phyloP scores from a whole-genome alignment of 2,888 invertebrate genomes.

The Acronicta aceris region DNA sequence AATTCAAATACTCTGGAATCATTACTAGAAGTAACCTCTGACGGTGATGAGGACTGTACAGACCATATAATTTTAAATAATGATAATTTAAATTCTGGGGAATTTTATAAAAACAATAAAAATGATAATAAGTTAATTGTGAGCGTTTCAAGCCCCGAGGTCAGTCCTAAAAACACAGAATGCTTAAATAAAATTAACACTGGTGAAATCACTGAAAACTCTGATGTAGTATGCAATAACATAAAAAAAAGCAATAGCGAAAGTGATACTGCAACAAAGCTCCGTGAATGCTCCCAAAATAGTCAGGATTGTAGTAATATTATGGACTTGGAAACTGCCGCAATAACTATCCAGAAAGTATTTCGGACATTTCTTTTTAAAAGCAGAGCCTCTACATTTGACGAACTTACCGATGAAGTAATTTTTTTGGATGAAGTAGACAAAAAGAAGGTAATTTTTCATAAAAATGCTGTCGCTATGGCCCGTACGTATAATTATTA shows the following conservation, averaged over 20 bases:
- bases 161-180: not conserved
- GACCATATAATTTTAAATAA: slow-evolving; percentile 6
- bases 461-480: not conserved
- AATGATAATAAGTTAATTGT: not conserved
- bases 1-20: slow-evolving; percentile 25
- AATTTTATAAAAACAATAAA: slow-evolving; percentile 1
- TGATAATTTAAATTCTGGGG: not conserved
- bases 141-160: not conserved
- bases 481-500: too few species aligned
- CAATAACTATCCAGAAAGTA: slow-evolving; percentile 89
- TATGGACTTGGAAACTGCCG: slow-evolving; percentile 87
- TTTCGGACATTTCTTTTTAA: slow-evolving; percentile 85
- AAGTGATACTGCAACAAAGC: slow-evolving; percentile 10
- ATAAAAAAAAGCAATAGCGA: slow-evolving; percentile 4
- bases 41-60: slow-evolving; percentile 21
- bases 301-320: slow-evolving; percentile 64
- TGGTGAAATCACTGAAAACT: slow-evolving; percentile 13
- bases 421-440: slow-evolving; percentile 69
- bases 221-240: not conserved
- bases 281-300: slow-evolving; percentile 23
- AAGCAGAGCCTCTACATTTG: slow-evolving; percentile 81
- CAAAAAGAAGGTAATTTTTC: slow-evolving; percentile 66
- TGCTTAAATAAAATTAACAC: slow-evolving; percentile 7
- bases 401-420: slow-evolving; percentile 74
- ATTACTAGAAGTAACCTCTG: slow-evolving; percentile 15